Evolutionary conservation across 2,888 invertebrate genomes (phyloP).

Genomic region (Apotomis betuletana): DNA sequence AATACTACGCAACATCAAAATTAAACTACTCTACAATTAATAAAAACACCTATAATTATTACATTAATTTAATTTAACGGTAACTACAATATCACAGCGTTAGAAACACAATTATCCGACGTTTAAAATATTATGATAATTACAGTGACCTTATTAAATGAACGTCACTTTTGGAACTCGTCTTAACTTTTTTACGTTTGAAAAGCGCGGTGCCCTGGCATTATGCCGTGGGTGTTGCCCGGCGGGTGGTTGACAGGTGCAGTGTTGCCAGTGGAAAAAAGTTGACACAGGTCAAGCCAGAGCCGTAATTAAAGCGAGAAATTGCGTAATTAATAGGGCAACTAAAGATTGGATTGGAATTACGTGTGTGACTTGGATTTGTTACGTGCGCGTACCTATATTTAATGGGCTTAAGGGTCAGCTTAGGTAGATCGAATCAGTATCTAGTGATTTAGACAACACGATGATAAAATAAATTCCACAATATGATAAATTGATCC

Average conservation of each 20-base stretch:
- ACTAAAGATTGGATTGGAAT: constrained; percentile 24
- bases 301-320: constrained; percentile 31
- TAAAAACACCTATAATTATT: constrained; percentile 4
- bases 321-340: constrained; percentile 33
- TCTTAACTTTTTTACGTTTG: constrained; percentile 15
- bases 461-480: too few species aligned
- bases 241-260: constrained; percentile 38
- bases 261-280: constrained; percentile 37
- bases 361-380: background rate
- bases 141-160: constrained; percentile 26
- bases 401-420: background rate
- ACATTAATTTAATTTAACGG: constrained; percentile 10
- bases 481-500: too few species aligned
- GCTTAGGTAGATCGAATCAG: too few species aligned
- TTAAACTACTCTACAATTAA: constrained; percentile 6
- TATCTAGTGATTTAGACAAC: too few species aligned
- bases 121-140: constrained; percentile 32
- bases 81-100: constrained; percentile 16
- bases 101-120: constrained; percentile 15
- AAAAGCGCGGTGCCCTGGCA: constrained; percentile 29
- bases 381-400: background rate
- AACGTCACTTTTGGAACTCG: constrained; percentile 16
- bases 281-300: constrained; percentile 38
- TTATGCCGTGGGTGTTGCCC: constrained; percentile 38
- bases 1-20: constrained; percentile 1